phyloP scores from a whole-genome alignment of 1,140 invertebrate genomes.

The Micrasema minimum region DNA sequence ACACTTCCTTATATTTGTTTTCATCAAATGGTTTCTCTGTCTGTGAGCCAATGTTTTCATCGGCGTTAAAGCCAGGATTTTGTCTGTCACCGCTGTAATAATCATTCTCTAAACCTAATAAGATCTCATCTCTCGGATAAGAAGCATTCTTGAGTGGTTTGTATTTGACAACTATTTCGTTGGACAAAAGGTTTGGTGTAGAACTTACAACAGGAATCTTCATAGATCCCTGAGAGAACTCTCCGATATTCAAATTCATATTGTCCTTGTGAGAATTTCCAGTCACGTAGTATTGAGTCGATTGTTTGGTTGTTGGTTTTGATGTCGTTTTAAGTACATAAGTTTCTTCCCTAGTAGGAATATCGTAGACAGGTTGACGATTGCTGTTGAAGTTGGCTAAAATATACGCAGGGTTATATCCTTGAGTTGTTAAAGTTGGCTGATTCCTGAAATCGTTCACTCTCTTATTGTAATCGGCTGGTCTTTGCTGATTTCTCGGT shows the following conservation, averaged over 20 bases:
- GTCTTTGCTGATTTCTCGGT: constrained; percentile 8
- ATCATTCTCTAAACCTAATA: constrained; percentile 48
- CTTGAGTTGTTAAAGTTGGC: constrained; percentile 55
- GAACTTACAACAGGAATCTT: constrained; percentile 61
- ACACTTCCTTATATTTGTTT: constrained; percentile 55
- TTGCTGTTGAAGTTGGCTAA: constrained; percentile 57
- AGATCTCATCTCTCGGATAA: constrained; percentile 38
- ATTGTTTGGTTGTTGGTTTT: constrained; percentile 37
- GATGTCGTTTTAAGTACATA: constrained; percentile 51
- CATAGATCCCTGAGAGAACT: constrained; percentile 64
- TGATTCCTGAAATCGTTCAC: constrained; percentile 42
- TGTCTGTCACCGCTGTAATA: constrained; percentile 43
- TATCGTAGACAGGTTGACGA: constrained; percentile 62
- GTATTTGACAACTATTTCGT: constrained; percentile 45
- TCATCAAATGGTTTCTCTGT: constrained; percentile 64
- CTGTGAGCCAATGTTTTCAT: constrained; percentile 61
- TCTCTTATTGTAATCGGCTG: constrained; percentile 31
- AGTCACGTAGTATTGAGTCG: constrained; percentile 26
- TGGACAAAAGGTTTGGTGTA: constrained; percentile 43
- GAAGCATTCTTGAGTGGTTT: constrained; percentile 46
- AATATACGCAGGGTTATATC: constrained; percentile 58
- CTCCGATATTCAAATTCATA: constrained; percentile 54
- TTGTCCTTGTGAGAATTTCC: constrained; percentile 34
- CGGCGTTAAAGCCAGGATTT: constrained; percentile 49
- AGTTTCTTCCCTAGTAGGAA: constrained; percentile 61